phyloP scores from a whole-genome alignment of 1,140 invertebrate genomes.

The Whitmania pigra region DNA sequence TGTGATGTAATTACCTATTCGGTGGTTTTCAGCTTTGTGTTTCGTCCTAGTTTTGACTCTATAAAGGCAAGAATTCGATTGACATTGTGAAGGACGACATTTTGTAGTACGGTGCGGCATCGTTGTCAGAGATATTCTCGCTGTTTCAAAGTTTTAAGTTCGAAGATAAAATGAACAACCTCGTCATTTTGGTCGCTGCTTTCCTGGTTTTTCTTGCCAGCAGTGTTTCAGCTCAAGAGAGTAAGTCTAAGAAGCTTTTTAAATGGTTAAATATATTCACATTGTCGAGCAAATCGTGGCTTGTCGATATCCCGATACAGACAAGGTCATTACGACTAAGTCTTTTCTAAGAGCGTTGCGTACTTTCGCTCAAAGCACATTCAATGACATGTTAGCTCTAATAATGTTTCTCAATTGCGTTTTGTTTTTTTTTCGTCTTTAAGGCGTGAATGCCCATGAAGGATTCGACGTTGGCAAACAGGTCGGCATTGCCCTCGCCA shows the following conservation, averaged over 20 bases:
- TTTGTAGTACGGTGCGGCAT: no score
- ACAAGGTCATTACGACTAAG: no score
- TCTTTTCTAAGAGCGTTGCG: no score
- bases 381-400: no score
- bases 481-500: slow-evolving; percentile 9
- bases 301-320: background rate
- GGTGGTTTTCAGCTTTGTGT: no score
- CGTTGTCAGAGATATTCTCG: no score
- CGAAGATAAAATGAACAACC: background rate
- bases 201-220: background rate
- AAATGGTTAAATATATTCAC: background rate
- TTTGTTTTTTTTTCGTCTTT: background rate
- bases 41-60: no score
- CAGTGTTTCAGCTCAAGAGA: slow-evolving; percentile 9
- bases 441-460: slow-evolving; percentile 14
- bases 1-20: no score
- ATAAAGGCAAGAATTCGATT: no score
- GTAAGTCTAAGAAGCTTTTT: background rate
- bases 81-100: no score
- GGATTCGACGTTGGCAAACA: slow-evolving; percentile 16
- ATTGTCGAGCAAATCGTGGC: background rate
- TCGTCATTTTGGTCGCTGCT: background rate
- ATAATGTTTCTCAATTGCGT: background rate
- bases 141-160: no score
- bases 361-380: no score